These are phyloP conservation scores for Anseranas semipalmata DNA, from an alignment of 2,113 vertebrate genomes.

Conservation along the genomic window DNA sequence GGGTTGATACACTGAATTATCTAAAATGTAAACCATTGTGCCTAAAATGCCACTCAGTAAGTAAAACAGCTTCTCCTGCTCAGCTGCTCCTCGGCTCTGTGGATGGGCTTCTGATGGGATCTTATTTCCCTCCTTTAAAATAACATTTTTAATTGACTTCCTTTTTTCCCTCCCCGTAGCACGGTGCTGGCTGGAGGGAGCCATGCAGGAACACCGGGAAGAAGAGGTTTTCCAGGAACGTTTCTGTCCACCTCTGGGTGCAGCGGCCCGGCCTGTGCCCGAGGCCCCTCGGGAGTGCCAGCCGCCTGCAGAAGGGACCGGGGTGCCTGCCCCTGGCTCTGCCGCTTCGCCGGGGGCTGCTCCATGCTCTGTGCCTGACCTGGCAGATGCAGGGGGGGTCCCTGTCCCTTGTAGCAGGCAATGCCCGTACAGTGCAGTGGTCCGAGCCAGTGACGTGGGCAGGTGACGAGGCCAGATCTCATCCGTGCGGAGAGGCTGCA, in stretches of 20 bases:
- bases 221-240: background rate
- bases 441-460: no score
- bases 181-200: background rate
- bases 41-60: background rate
- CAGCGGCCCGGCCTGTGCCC: no score
- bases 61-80: background rate
- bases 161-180: background rate
- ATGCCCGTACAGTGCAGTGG: accelerated
- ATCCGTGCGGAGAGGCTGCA: background rate
- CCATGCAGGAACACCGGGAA: accelerated
- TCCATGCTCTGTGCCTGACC: background rate
- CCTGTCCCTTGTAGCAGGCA: background rate
- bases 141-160: background rate
- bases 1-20: background rate
- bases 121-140: background rate
- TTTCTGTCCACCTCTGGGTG: no score
- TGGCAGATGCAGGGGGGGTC: background rate
- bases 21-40: background rate
- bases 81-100: background rate
- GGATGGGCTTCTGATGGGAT: background rate
- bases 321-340: background rate
- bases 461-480: background rate
- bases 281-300: no score
- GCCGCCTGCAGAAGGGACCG: no score
- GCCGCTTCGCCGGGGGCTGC: background rate